Evolutionary conservation across 1,140 invertebrate species (phyloP).

Genomic region (Drosophila sproati): DNA sequence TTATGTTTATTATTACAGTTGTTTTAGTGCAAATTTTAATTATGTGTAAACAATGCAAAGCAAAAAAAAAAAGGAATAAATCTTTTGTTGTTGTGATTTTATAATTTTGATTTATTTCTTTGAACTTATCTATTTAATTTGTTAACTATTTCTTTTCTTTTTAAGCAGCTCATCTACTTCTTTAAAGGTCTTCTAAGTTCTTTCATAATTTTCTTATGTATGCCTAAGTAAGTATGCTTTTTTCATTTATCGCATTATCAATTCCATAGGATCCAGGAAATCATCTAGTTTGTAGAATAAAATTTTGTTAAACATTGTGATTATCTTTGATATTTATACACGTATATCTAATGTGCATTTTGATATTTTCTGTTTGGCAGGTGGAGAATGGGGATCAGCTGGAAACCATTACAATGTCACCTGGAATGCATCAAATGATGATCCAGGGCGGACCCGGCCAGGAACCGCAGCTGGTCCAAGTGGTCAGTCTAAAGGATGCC

Average conservation of each 20-base stretch:
- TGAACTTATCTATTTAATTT: conserved; percentile 18
- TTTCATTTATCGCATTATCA: neutral
- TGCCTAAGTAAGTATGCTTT: conserved; percentile 35
- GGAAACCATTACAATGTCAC: conserved; percentile 89
- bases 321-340: too few relatives aligned
- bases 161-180: conserved; percentile 32
- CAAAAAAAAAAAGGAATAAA: conserved; percentile 58
- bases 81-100: conserved; percentile 74
- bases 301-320: too few relatives aligned
- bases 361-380: conserved; percentile 64
- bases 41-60: conserved; percentile 29
- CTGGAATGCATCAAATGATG: conserved; percentile 91
- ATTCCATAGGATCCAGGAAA: neutral
- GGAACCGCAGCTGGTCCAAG: conserved; percentile 92
- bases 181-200: conserved; percentile 13
- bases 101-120: conserved; percentile 37
- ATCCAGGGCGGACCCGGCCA: conserved; percentile 89
- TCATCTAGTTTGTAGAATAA: neutral
- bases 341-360: neutral
- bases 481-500: conserved; percentile 92
- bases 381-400: conserved; percentile 89
- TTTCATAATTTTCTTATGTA: conserved; percentile 17
- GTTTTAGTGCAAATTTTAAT: conserved; percentile 62
- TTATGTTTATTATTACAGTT: conserved; percentile 57
- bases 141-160: conserved; percentile 9